phyloP scores from a whole-genome alignment of 2,888 invertebrate species.

The Biston stratarius region DNA sequence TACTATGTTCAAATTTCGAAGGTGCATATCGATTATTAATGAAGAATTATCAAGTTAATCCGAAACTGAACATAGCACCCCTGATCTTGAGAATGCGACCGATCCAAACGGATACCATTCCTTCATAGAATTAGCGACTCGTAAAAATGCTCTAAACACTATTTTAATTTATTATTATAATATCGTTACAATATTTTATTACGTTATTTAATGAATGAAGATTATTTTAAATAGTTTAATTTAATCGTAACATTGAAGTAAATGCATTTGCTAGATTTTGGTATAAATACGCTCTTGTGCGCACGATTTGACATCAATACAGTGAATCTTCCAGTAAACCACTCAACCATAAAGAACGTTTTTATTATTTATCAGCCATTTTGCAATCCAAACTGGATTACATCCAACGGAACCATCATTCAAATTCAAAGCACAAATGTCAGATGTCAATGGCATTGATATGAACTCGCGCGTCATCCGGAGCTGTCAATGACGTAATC shows the following conservation, averaged over 20 bases:
- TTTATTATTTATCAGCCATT: background rate
- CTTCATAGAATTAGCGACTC: slow-evolving; percentile 84
- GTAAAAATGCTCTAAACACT: slow-evolving; percentile 78
- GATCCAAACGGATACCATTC: slow-evolving; percentile 74
- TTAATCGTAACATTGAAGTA: slow-evolving; percentile 46
- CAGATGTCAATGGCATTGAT: slow-evolving; percentile 20
- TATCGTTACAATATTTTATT: slow-evolving; percentile 71
- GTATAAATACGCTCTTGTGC: slow-evolving; percentile 27
- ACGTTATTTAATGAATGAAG: slow-evolving; percentile 68
- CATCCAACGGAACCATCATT: slow-evolving; percentile 3
- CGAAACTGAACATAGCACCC: slow-evolving; percentile 72
- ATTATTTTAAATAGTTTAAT: slow-evolving; percentile 70
- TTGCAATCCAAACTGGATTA: background rate
- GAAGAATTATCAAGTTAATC: slow-evolving; percentile 38
- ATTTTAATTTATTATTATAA: slow-evolving; percentile 67
- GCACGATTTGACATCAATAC: slow-evolving; percentile 19
- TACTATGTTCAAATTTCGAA: slow-evolving; percentile 71
- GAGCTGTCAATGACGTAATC: slow-evolving; percentile 60
- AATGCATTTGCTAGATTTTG: slow-evolving; percentile 47
- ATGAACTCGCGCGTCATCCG: slow-evolving; percentile 30
- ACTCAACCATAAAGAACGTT: background rate
- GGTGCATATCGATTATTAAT: slow-evolving; percentile 27
- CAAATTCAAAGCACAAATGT: background rate
- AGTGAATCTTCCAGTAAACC: background rate
- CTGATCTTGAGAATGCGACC: slow-evolving; percentile 84